Conservation (phyloP, 2,888 invertebrate species). For the Dascillus cervinus region DNA sequence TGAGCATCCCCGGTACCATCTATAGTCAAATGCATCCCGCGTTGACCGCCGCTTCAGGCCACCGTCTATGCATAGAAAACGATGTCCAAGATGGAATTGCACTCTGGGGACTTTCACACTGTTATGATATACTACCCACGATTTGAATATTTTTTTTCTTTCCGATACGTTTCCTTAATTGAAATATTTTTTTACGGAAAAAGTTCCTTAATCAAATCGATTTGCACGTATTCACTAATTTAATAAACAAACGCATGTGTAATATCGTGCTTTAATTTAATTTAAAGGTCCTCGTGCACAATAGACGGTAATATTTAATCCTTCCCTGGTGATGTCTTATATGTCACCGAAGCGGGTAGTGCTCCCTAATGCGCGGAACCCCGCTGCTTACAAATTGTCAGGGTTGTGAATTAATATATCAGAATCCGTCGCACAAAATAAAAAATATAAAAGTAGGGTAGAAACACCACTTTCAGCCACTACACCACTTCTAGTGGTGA, state of each 20-base stretch:
- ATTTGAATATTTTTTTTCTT: constrained; percentile 17
- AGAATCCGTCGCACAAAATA: no score
- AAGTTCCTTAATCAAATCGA: constrained; percentile 1
- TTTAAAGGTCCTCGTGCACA: constrained; percentile 33
- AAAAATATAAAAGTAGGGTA: no score
- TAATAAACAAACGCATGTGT: constrained; percentile 36
- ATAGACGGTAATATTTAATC: constrained; percentile 33
- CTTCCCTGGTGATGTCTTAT: constrained; percentile 33
- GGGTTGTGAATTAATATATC: constrained; percentile 38
- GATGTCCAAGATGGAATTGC: constrained; percentile 36
- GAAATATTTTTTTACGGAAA: background rate
- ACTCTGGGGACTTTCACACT: constrained; percentile 25
- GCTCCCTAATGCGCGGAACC: constrained; percentile 28
- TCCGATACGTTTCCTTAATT: no score
- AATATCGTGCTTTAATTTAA: constrained; percentile 39
- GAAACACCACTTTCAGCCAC: no score
- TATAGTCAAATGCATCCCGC: constrained; percentile 43
- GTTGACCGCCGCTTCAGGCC: constrained; percentile 37
- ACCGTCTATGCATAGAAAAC: constrained; percentile 25
- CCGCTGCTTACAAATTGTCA: constrained; percentile 38
- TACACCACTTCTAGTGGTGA: no score
- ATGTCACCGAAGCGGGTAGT: constrained; percentile 29
- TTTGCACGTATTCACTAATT: constrained; percentile 26
- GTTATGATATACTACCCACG: constrained; percentile 39
- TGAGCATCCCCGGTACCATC: constrained; percentile 39